Conservation (phyloP, 2,797 vertebrate species). For the Peromyscus attwateri region DNA sequence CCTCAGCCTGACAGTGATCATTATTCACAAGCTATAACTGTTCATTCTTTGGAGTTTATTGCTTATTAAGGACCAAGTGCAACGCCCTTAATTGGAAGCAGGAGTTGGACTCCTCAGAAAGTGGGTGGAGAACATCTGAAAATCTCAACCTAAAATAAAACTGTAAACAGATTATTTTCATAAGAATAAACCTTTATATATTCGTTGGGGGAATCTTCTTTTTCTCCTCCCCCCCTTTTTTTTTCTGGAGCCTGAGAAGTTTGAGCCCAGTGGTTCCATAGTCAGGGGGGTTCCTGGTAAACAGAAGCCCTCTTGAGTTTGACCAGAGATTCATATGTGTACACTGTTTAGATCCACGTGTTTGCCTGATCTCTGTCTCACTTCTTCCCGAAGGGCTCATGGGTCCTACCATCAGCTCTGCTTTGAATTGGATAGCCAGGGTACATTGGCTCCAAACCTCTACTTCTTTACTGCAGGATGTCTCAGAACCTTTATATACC, state of each 20-base stretch:
- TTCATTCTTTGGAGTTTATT: conserved; percentile 63
- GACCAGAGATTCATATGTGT: not conserved
- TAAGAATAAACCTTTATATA: conserved; percentile 65
- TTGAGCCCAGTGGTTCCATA: not conserved
- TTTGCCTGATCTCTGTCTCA: not conserved
- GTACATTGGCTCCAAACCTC: not conserved
- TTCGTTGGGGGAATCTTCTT: not conserved
- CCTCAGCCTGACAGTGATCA: not conserved
- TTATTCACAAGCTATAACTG: not conserved
- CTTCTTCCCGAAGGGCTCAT: not conserved
- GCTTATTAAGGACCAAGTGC: not conserved
- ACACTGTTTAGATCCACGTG: not conserved
- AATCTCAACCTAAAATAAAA: conserved; percentile 77
- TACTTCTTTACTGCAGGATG: not conserved
- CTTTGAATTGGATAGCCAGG: not conserved
- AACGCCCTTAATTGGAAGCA: conserved; percentile 72
- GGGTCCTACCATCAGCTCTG: not conserved
- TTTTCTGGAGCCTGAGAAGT: not conserved
- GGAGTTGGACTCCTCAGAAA: conserved; percentile 51
- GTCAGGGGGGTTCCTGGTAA: not conserved
- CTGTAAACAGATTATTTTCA: conserved; percentile 70
- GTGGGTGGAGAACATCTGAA: conserved; percentile 66
- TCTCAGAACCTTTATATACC: not conserved
- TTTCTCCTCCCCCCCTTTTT: too few species aligned
- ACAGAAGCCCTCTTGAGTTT: not conserved